Evolutionary conservation across 2,797 vertebrate genomes (phyloP).

Genomic region (Coranthus polyacanthus): DNA sequence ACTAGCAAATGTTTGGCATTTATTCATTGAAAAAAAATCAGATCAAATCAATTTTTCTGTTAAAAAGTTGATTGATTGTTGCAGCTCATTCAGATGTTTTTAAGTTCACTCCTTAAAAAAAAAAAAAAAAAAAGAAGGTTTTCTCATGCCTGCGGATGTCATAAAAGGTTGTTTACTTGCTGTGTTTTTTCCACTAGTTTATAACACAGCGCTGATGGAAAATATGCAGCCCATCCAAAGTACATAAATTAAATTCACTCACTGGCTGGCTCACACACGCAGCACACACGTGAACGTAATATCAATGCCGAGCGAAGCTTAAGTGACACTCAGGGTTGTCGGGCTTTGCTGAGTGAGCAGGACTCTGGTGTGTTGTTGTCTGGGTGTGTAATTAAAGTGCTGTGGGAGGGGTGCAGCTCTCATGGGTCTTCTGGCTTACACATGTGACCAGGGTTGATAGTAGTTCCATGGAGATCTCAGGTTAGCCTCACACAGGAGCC

Average conservation of each 20-base stretch:
- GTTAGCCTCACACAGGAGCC: slow-evolving; percentile 83
- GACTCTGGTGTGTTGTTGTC: slow-evolving; percentile 71
- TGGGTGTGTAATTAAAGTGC: slow-evolving; percentile 80
- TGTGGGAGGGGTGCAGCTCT: slow-evolving; percentile 77
- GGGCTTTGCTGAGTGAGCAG: slow-evolving; percentile 77
- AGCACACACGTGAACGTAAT: slow-evolving; percentile 37
- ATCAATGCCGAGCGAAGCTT: slow-evolving; percentile 42
- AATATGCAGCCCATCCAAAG: slow-evolving; percentile 36
- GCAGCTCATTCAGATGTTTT: slow-evolving; percentile 25
- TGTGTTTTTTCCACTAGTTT: slow-evolving; percentile 17
- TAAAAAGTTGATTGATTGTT: no score
- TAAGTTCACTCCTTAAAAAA: slow-evolving; percentile 36
- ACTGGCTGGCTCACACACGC: background rate
- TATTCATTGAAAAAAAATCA: no score
- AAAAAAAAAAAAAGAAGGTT: slow-evolving; percentile 1
- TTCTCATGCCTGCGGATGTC: slow-evolving; percentile 10
- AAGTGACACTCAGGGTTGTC: slow-evolving; percentile 52
- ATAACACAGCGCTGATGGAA: slow-evolving; percentile 47
- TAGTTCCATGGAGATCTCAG: slow-evolving; percentile 84
- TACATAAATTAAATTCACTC: slow-evolving; percentile 41
- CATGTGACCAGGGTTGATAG: slow-evolving; percentile 81
- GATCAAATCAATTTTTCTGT: no score
- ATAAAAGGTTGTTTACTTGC: slow-evolving; percentile 40
- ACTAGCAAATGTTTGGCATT: no score
- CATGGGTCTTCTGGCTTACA: slow-evolving; percentile 77